Conservation (phyloP, 2,113 vertebrate genomes). For the Vidua macroura region DNA sequence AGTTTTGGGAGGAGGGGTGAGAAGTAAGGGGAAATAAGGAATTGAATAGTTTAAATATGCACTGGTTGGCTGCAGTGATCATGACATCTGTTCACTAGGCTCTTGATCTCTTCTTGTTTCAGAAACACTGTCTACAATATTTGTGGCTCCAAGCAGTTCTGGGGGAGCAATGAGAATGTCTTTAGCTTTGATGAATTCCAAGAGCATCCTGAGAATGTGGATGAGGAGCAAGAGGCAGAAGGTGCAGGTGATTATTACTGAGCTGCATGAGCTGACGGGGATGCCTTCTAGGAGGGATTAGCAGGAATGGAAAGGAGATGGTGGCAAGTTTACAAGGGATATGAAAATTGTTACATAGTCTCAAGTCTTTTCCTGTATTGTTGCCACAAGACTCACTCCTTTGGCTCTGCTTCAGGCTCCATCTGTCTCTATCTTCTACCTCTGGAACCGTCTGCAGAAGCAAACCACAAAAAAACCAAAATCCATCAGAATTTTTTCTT, state of each 20-base stretch:
- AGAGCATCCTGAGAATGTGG: slow-evolving; percentile 6
- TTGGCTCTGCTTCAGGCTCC: neutral
- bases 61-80: neutral
- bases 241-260: slow-evolving; percentile 22
- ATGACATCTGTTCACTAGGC: neutral
- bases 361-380: neutral
- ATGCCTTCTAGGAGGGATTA: neutral
- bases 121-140: slow-evolving; percentile 89
- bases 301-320: neutral
- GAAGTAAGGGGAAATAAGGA: neutral
- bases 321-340: neutral
- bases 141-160: slow-evolving; percentile 73
- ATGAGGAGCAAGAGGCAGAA: slow-evolving; percentile 11
- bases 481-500: neutral
- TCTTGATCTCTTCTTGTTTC: slow-evolving; percentile 39
- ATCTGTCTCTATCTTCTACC: neutral
- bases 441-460: neutral
- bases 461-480: neutral
- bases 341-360: neutral
- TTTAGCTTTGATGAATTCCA: slow-evolving; percentile 59
- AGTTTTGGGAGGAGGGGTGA: neutral
- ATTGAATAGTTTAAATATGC: neutral
- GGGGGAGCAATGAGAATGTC: slow-evolving; percentile 65
- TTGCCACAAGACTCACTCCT: neutral
- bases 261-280: neutral